Percentiles rank a stretch among this genome's conserved stretches.
Evolutionary conservation across 2,113 vertebrate species (phyloP).

Genomic region (Takifugu bimaculatus): DNA sequence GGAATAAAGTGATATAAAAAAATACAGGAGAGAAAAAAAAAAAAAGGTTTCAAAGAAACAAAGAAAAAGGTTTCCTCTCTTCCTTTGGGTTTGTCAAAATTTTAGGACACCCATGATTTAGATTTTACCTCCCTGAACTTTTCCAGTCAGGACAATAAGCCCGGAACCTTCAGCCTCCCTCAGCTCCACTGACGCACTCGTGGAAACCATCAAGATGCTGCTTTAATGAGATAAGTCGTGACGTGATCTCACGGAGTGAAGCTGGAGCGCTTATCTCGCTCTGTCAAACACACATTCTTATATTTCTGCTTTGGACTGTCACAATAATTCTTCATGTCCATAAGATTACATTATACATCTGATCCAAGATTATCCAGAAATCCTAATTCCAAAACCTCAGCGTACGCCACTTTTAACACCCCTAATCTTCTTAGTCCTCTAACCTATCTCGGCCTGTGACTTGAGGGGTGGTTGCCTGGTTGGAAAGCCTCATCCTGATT

Average conservation of each 20-base stretch:
- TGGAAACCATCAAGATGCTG: conserved; percentile 13
- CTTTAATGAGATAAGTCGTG: conserved; percentile 45
- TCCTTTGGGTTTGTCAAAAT: neutral
- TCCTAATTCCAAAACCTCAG: conserved; percentile 57
- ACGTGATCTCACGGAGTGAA: conserved; percentile 27
- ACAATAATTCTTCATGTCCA: conserved; percentile 57
- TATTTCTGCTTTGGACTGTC: conserved; percentile 52
- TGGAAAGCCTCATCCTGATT: conserved; percentile 12
- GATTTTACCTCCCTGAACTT: neutral
- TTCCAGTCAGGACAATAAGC: neutral
- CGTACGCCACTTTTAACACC: conserved; percentile 50
- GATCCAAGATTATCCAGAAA: conserved; percentile 65
- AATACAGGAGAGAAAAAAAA: conserved; percentile 21
- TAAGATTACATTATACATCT: conserved; percentile 64
- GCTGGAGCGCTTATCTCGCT: conserved; percentile 21
- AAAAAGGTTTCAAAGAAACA: neutral
- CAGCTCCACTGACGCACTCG: neutral
- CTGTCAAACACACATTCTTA: conserved; percentile 53
- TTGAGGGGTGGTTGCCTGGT: conserved; percentile 14
- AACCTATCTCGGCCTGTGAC: conserved; percentile 16
- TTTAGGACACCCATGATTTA: conserved; percentile 4
- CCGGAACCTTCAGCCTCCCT: neutral
- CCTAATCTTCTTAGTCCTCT: conserved; percentile 55
- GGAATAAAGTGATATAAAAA: conserved; percentile 57
- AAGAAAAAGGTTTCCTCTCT: neutral